phyloP scores from a whole-genome alignment of 2,797 vertebrate species.

The Momotus momota region DNA sequence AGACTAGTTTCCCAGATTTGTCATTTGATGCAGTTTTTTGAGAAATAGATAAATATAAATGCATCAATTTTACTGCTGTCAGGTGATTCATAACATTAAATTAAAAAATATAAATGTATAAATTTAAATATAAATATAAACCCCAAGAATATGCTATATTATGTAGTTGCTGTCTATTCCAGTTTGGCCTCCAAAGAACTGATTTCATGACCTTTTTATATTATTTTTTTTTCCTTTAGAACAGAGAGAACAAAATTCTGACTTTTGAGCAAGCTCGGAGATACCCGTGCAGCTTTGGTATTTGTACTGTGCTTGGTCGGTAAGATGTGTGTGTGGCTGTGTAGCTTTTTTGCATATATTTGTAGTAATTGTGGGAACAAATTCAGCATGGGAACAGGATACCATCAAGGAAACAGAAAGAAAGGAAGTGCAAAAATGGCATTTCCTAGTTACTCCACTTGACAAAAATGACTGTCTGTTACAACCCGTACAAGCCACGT shows the following conservation, averaged over 20 bases:
- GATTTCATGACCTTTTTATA: neutral
- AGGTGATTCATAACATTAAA: neutral
- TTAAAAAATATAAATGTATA: neutral
- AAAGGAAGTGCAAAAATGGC: neutral
- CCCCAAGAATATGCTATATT: rapidly evolving
- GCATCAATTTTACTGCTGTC: neutral
- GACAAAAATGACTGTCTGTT: neutral
- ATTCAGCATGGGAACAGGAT: neutral
- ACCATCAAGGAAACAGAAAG: neutral
- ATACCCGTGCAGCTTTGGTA: neutral
- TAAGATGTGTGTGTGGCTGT: neutral
- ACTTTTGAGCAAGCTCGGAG: neutral
- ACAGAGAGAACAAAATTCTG: neutral
- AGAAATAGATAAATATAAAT: neutral
- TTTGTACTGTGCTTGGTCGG: neutral
- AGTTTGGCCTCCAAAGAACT: neutral
- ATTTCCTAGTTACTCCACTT: neutral
- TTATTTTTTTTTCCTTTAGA: neutral
- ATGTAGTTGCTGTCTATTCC: neutral
- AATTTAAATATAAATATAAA: neutral
- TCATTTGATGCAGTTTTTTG: neutral
- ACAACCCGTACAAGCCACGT: neutral
- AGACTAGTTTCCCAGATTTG: neutral
- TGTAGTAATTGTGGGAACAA: neutral
- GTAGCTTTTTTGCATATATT: neutral